Evolutionary conservation across 2,113 vertebrate species (phyloP), one percentile per base, ranked within the genome.

Genomic region (Actenoides hombroni): DNA sequence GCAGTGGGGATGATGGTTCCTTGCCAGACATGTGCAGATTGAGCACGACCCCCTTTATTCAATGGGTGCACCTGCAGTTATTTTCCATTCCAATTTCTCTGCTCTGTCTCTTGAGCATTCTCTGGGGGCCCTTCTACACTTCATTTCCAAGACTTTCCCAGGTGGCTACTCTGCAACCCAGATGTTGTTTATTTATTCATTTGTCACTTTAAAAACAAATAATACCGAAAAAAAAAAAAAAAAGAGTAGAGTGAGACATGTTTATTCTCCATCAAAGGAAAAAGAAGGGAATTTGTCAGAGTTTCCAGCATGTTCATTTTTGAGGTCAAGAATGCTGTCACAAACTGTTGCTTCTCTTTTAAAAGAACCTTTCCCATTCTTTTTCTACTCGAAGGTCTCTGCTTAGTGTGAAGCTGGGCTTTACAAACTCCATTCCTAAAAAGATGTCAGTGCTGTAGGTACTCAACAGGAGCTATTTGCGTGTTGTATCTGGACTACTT

Each of bases 111-210:
- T 29, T 29, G 33, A 79, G 54, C 20, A 0, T 87, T 83, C 90
- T 93, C 94, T 69, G 44, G 77, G 73, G 95, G 9, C 77, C 10
- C 37, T 73, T 69, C 83, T 53, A 40, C 53, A 8, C 48, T 88
- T 78, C 69, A 26, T 37, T 92, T 69, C 64, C 69, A 82, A 84
- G 86, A 35, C 69, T 88, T 92, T 82, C 86, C 95, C 96, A 94
- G 86, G 86, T 96, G 94, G 90, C 70, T 93, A 42, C 40, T 96
- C 74, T 69, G n/a, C 74, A 94, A 46, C 48, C 90, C 94, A 96
- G 96, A 96, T 96, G 90, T 96, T 94, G 83, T 93, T 95, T 96
- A 53, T 95, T 86, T 90, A 64, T 91, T 78, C 44, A 64, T 94
- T 86, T 92, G 83, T 91, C 86, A 82, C 57, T 93, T 93, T 71